Evolutionary conservation across 2,797 vertebrate species (phyloP).

Genomic region (Parotocinclus haroldoi): DNA sequence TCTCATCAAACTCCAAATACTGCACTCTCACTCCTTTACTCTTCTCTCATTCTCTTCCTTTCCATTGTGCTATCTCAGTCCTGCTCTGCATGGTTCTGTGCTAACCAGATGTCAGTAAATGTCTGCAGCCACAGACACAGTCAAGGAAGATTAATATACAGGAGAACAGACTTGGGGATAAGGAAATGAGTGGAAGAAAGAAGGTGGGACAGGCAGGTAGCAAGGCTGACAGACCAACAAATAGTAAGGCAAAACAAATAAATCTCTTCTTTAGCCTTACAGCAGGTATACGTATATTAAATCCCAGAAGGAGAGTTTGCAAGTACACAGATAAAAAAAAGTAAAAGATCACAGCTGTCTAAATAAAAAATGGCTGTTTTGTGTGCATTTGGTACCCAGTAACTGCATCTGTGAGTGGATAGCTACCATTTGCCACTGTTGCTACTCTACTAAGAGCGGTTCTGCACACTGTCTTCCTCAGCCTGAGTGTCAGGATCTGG

Average conservation of each 20-base stretch:
- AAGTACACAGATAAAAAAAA: constrained; percentile 3
- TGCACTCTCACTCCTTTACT: constrained; percentile 19
- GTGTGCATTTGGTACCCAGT: neutral
- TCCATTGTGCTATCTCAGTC: constrained; percentile 12
- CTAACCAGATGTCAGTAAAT: constrained; percentile 40
- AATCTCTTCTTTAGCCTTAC: neutral
- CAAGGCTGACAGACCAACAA: neutral
- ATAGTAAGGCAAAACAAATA: neutral
- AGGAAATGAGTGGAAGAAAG: neutral
- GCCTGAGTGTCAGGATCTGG: constrained; percentile 3
- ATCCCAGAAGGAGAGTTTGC: constrained; percentile 14
- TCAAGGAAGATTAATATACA: constrained; percentile 8
- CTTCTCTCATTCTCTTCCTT: constrained; percentile 21
- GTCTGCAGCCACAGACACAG: constrained; percentile 20
- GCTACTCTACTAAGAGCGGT: constrained; percentile 32
- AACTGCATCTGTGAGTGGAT: neutral
- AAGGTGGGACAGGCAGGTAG: constrained; percentile 10
- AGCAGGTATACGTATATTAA: constrained; percentile 13
- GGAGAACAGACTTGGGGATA: neutral
- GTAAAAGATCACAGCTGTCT: constrained; percentile 28
- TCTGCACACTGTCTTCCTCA: constrained; percentile 27
- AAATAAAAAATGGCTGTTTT: constrained; percentile 4
- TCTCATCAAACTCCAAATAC: constrained; percentile 47
- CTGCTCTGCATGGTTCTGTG: constrained; percentile 15
- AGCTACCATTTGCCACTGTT: constrained; percentile 26